phyloP scores from a whole-genome alignment of 2,888 invertebrate species.

The Theretra japonica region DNA sequence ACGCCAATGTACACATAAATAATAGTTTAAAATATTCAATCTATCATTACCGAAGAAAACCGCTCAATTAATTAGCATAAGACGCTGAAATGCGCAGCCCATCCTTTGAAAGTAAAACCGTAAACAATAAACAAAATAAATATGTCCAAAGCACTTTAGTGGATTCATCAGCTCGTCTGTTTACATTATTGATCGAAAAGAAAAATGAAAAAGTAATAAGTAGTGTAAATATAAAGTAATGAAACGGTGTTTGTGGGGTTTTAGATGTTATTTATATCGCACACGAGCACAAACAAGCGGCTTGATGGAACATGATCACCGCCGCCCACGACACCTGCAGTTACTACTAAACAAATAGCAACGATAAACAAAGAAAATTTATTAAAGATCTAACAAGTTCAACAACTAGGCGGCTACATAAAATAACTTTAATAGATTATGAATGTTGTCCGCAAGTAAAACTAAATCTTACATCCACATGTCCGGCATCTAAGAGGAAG shows the following conservation, averaged over 20 bases:
- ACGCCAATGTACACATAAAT: background rate
- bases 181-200: background rate
- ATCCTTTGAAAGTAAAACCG: background rate
- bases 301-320: too few species aligned
- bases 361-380: too few species aligned
- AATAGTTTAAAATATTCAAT: background rate
- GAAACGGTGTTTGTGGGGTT: background rate
- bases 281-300: background rate
- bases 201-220: background rate
- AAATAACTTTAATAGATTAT: too few species aligned
- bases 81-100: background rate
- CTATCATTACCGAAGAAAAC: background rate
- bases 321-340: too few species aligned
- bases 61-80: background rate
- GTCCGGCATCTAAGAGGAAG: too few species aligned
- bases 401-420: too few species aligned
- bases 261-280: background rate
- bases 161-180: background rate
- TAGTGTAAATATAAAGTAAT: background rate
- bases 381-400: too few species aligned
- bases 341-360: too few species aligned
- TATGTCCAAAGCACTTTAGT: background rate
- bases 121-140: background rate
- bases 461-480: too few species aligned
- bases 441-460: too few species aligned